These are phyloP conservation scores for Catagonus wagneri DNA, from an alignment of 2,113 vertebrate genomes.

Conservation along the genomic window DNA sequence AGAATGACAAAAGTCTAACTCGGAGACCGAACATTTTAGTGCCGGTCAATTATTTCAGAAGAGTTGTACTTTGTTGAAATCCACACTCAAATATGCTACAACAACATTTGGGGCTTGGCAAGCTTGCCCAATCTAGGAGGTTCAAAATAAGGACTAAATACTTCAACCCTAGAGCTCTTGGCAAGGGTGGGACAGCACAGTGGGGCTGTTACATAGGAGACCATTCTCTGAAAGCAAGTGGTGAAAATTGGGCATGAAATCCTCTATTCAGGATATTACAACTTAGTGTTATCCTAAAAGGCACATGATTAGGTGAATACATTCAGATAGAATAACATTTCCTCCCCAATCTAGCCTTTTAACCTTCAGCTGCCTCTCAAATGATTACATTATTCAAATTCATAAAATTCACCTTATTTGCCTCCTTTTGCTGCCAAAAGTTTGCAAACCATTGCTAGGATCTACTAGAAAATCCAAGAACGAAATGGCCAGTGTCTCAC, in stretches of 20 bases:
- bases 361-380: conserved; percentile 55
- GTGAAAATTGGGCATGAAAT: conserved; percentile 70
- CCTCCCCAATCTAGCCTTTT: conserved; percentile 62
- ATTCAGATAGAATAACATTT: conserved; percentile 72
- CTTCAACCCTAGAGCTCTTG: not conserved
- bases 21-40: conserved; percentile 58
- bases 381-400: conserved; percentile 78
- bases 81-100: not conserved
- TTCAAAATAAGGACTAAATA: not conserved
- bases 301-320: conserved; percentile 64
- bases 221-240: conserved; percentile 52
- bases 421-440: conserved; percentile 58
- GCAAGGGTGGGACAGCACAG: not conserved
- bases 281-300: conserved; percentile 64
- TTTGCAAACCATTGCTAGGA: conserved; percentile 57
- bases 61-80: conserved; percentile 50
- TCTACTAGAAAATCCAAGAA: conserved; percentile 23
- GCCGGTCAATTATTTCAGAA: conserved; percentile 63
- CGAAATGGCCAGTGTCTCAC: not conserved
- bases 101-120: conserved; percentile 64
- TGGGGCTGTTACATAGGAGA: conserved; percentile 3
- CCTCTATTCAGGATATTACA: conserved; percentile 76
- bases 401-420: conserved; percentile 70
- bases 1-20: conserved; percentile 84
- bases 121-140: not conserved